Percentiles rank a stretch among this genome's conserved stretches.
Evolutionary conservation across 2,113 vertebrate genomes (phyloP).

Genomic region (Ptyas mucosa): DNA sequence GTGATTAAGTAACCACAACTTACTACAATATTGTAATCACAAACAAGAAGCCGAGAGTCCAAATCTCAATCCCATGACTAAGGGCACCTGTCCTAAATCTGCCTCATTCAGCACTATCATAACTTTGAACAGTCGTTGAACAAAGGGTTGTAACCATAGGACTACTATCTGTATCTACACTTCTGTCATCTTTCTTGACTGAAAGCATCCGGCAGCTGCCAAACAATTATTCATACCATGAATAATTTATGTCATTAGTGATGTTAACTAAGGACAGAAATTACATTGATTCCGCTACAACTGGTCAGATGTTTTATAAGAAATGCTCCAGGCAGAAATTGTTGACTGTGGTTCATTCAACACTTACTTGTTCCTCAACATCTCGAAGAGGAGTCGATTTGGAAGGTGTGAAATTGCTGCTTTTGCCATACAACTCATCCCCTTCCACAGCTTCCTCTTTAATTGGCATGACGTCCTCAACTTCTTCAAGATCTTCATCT

Average conservation of each 20-base stretch:
- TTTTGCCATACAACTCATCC: slow-evolving; percentile 75
- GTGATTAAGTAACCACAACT: neutral
- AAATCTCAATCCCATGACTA: neutral
- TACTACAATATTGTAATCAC: neutral
- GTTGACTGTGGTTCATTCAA: slow-evolving; percentile 1
- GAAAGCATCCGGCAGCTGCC: neutral
- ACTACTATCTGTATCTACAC: neutral
- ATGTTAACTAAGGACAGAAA: neutral
- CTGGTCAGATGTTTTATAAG: neutral
- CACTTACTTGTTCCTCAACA: slow-evolving; percentile 78
- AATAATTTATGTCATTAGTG: neutral
- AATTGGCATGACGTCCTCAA: slow-evolving; percentile 55
- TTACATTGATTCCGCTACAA: neutral
- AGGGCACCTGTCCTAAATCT: neutral
- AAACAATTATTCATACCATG: neutral
- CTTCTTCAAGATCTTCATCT: slow-evolving; percentile 62
- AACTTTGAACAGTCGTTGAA: neutral
- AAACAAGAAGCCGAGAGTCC: neutral
- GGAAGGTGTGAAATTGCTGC: slow-evolving; percentile 55
- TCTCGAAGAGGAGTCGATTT: slow-evolving; percentile 71
- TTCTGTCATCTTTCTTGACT: neutral
- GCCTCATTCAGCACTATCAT: neutral
- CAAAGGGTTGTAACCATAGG: neutral
- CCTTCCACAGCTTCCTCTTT: slow-evolving; percentile 67
- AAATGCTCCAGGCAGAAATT: neutral